phyloP scores from a whole-genome alignment of 1,140 invertebrate genomes.

The Drosophila biarmipes region DNA sequence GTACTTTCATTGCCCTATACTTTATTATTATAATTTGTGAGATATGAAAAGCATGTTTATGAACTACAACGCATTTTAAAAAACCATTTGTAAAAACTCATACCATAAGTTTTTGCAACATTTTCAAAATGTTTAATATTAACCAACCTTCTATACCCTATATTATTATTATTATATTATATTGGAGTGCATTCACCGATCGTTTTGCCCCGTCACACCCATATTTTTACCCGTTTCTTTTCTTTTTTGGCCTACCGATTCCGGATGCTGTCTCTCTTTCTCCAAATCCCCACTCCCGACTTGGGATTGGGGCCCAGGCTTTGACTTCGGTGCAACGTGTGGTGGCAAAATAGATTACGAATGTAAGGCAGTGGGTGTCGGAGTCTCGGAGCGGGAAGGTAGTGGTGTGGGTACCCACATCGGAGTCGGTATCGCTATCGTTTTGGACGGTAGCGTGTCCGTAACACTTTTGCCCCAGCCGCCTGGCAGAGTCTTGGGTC shows the following conservation, averaged over 20 bases:
- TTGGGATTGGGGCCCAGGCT: slow-evolving; percentile 10
- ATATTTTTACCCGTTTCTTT: slow-evolving; percentile 29
- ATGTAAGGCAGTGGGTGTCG: slow-evolving; percentile 81
- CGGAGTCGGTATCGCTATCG: slow-evolving; percentile 45
- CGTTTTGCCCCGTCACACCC: not conserved
- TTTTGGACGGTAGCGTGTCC: slow-evolving; percentile 75
- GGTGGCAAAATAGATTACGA: slow-evolving; percentile 74
- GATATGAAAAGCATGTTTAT: too few relatives aligned
- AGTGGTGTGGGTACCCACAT: slow-evolving; percentile 19
- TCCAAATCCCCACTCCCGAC: not conserved
- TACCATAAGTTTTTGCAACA: too few relatives aligned
- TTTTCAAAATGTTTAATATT: not conserved
- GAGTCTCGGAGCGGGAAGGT: slow-evolving; percentile 5
- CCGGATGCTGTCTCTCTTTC: slow-evolving; percentile 69
- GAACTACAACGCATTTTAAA: too few relatives aligned
- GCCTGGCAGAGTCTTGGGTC: slow-evolving; percentile 40
- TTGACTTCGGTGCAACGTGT: slow-evolving; percentile 27
- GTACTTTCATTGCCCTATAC: too few relatives aligned
- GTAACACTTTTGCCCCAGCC: slow-evolving; percentile 68
- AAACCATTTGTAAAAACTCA: too few relatives aligned
- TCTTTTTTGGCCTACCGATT: slow-evolving; percentile 67
- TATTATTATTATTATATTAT: not conserved
- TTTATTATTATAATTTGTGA: too few relatives aligned
- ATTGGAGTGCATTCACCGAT: slow-evolving; percentile 12
- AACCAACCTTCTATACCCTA: not conserved